phyloP scores from a whole-genome alignment of 2,113 vertebrate genomes.

The Calyptomena viridis region DNA sequence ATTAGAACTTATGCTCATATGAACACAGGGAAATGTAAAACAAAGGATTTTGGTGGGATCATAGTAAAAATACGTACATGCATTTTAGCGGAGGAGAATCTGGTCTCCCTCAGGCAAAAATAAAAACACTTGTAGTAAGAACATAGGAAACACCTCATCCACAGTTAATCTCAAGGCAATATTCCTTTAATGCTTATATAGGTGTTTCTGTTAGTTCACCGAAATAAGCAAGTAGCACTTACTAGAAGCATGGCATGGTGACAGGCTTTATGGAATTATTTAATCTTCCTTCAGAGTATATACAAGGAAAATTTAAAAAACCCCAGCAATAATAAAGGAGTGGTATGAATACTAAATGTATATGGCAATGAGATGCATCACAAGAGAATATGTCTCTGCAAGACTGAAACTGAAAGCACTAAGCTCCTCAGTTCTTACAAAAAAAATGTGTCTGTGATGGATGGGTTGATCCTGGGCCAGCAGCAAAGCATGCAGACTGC shows the following conservation, averaged over 20 bases:
- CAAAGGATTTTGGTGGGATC: background rate
- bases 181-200: background rate
- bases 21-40: background rate
- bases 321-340: background rate
- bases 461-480: background rate
- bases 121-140: background rate
- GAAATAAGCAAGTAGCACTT: background rate
- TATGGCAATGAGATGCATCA: background rate
- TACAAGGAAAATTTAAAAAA: background rate
- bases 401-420: background rate
- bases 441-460: background rate
- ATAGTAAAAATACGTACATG: background rate
- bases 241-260: background rate
- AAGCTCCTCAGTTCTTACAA: background rate
- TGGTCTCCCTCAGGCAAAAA: background rate
- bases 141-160: background rate
- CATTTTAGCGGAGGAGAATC: background rate
- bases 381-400: background rate
- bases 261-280: background rate
- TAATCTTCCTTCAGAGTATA: background rate
- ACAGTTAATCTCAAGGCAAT: background rate
- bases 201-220: background rate
- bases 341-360: background rate
- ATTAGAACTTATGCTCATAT: background rate
- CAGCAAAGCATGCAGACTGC: background rate